phyloP scores from a whole-genome alignment of 2,797 vertebrate genomes.

The Lacerta agilis region DNA sequence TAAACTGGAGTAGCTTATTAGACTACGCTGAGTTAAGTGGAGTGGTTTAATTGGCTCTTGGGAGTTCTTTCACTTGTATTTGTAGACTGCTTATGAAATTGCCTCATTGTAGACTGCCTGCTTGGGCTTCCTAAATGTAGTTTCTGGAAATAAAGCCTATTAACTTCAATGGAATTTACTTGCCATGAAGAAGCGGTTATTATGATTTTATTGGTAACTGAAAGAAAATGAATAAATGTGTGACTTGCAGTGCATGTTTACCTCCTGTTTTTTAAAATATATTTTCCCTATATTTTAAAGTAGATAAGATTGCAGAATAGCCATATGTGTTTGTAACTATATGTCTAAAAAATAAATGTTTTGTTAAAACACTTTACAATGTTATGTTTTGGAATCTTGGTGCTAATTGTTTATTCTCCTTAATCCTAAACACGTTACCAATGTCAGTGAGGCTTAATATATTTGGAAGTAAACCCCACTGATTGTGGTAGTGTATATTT shows the following conservation, averaged over 20 bases:
- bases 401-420: not conserved
- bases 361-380: not conserved
- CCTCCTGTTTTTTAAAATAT: not conserved
- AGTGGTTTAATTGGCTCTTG: not conserved
- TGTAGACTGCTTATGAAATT: not conserved
- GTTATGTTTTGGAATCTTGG: not conserved
- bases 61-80: not conserved
- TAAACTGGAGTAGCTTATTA: not conserved
- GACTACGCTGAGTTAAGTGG: not conserved
- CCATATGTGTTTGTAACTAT: not conserved
- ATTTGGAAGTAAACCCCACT: not conserved
- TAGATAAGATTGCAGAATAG: not conserved
- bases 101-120: not conserved
- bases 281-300: not conserved
- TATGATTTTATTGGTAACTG: not conserved
- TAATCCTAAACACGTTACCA: not conserved
- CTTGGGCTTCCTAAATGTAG: not conserved
- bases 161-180: not conserved
- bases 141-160: not conserved
- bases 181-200: not conserved
- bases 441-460: not conserved
- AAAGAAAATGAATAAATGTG: not conserved
- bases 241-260: not conserved
- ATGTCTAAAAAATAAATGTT: not conserved
- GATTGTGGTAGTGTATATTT: not conserved